Evolutionary conservation across 2,888 invertebrate species (phyloP), one percentile per base, ranked within the genome.

Genomic region (Arrhopalites spinosus): DNA sequence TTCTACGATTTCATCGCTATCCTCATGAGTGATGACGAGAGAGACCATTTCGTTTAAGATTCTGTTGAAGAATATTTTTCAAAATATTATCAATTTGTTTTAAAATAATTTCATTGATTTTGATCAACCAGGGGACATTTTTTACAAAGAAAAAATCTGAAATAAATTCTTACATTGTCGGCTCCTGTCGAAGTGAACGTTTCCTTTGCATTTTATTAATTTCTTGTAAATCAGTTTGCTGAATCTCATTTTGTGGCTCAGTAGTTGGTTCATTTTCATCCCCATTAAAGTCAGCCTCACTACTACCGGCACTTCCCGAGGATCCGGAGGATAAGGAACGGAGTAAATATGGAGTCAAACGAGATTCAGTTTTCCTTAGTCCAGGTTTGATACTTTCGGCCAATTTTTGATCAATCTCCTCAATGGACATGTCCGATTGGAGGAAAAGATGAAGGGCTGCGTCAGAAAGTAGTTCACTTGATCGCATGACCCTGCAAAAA

Each of bases 361-460:
- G 27, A 17, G 64, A 20, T 2, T n/a, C 17, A 8, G 17, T 59
- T 17, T 47, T 64, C 25, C 59, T 23, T 27, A 29, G 20, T 13
- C 36, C 27, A 5, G 50, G 23, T 30, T 43, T 59, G 23, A 68
- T 17, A 29, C 29, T 69, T 29, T 75, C 72, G 1, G 17, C 17
- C 1, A 77, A 15, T 47, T 73, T 74, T 30, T 45, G 75, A 45
- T 81, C 79, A 74, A 81, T 80, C 73, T 81, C 80, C 66, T 71
- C 67, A 59, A 75, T 67, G 23, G 77, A 74, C 72, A 80, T 67
- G 64, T 78, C 76, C 72, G 78, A 78, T 76, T 81, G 80, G 27
- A 80, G 78, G 75, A 81, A 79, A 68, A 80, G 76, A 72, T 79
- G 80, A 73, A 81, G 76, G 20, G 79, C 78, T 36, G 80, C 59